Evolutionary conservation across 2,797 vertebrate genomes (phyloP).

Genomic region (Cyclopterus lumpus): DNA sequence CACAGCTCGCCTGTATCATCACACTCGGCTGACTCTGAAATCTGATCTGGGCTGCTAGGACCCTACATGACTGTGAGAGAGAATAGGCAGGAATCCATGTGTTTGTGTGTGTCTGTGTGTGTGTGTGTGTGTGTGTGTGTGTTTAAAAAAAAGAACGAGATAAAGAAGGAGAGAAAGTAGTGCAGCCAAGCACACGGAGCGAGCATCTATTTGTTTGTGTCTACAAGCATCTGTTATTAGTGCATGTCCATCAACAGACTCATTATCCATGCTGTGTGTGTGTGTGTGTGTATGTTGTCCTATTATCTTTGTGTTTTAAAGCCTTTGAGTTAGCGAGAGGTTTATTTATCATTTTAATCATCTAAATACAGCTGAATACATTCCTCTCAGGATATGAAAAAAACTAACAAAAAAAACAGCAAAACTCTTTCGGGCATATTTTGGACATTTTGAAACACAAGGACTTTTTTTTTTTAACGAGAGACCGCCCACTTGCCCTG

Average conservation of each 20-base stretch:
- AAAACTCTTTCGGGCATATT: background rate
- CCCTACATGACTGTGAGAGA: conserved; percentile 48
- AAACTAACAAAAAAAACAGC: background rate
- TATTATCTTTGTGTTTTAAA: background rate
- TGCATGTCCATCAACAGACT: conserved; percentile 8
- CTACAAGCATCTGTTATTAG: conserved; percentile 4
- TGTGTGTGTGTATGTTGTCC: conserved; percentile 2
- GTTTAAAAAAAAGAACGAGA: background rate
- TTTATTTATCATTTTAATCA: background rate
- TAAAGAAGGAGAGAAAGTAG: conserved; percentile 13
- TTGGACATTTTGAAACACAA: background rate
- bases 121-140: conserved; percentile 1
- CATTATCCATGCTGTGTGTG: background rate
- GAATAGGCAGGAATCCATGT: background rate
- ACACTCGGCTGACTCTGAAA: conserved; percentile 64
- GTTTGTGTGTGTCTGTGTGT: background rate
- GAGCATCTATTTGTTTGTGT: background rate
- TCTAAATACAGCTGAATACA: background rate
- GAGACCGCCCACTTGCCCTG: too few relatives aligned
- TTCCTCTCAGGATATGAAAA: background rate
- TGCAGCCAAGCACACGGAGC: background rate
- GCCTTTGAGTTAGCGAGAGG: background rate
- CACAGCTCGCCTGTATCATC: conserved; percentile 44
- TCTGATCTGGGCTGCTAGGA: conserved; percentile 65
- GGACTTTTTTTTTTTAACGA: too few relatives aligned